Evolutionary conservation across 2,797 vertebrate species (phyloP).

Genomic region (Gallirallus australis): DNA sequence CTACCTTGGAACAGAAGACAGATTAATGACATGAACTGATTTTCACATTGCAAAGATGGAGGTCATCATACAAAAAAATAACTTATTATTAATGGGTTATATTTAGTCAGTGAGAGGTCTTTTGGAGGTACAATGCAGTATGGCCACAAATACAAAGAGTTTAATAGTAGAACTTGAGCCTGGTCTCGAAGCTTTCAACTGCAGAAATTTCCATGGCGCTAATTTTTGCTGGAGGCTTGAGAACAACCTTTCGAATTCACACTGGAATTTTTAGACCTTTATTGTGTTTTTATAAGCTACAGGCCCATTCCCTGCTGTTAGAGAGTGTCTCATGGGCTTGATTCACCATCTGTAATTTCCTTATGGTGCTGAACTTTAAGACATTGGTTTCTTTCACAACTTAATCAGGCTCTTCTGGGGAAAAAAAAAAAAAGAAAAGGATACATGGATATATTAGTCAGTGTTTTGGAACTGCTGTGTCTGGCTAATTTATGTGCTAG

Average conservation of each 20-base stretch:
- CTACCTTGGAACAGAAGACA: neutral
- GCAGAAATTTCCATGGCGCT: neutral
- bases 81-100: neutral
- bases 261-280: constrained; percentile 22
- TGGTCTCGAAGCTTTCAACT: neutral
- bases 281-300: neutral
- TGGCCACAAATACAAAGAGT: neutral
- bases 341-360: constrained; percentile 39
- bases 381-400: neutral
- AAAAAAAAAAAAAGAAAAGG: neutral
- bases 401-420: neutral
- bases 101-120: neutral
- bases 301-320: neutral
- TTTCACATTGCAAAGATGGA: neutral
- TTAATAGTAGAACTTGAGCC: neutral
- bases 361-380: constrained; percentile 22
- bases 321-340: neutral
- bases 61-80: neutral
- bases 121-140: neutral
- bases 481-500: neutral
- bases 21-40: neutral
- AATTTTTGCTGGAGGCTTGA: constrained; percentile 17
- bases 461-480: neutral
- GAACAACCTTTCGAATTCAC: constrained; percentile 12
- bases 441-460: neutral